Evolutionary conservation across 2,797 vertebrate genomes (phyloP).

Genomic region (Bradypodion ventrale): DNA sequence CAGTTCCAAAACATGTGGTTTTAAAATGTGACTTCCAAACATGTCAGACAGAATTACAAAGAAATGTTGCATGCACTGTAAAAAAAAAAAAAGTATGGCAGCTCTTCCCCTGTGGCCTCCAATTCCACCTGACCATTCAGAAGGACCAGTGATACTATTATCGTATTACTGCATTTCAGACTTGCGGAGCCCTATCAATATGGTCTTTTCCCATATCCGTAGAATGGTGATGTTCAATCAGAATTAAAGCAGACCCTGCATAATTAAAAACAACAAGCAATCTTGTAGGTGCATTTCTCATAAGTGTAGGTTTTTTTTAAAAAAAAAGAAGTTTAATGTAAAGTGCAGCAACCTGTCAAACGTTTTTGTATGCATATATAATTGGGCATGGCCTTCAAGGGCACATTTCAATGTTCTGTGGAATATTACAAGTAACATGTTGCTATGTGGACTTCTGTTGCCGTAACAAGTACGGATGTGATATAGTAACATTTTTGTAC

Average conservation of each 20-base stretch:
- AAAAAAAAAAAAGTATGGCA: slow-evolving; percentile 23
- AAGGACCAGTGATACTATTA: slow-evolving; percentile 4
- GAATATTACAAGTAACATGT: neutral
- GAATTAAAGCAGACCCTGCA: slow-evolving; percentile 1
- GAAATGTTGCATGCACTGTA: slow-evolving; percentile 22
- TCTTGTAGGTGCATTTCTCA: neutral
- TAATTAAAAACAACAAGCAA: neutral
- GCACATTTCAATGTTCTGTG: neutral
- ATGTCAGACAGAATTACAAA: slow-evolving; percentile 47
- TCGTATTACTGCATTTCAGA: slow-evolving; percentile 16
- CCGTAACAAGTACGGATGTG: neutral
- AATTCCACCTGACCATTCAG: slow-evolving; percentile 14
- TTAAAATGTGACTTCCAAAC: slow-evolving; percentile 48
- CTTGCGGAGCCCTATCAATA: neutral
- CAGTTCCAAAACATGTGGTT: slow-evolving; percentile 45
- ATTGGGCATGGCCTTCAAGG: slow-evolving; percentile 24
- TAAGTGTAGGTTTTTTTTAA: neutral
- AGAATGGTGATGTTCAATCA: neutral
- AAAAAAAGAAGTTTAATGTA: neutral
- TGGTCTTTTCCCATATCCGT: neutral
- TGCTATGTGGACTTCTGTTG: neutral
- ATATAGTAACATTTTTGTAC: neutral
- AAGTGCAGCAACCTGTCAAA: slow-evolving; percentile 2
- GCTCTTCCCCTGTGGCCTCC: neutral
- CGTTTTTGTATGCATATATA: slow-evolving; percentile 2